These are phyloP conservation scores for Tetheella fluctuosa DNA, from an alignment of 2,888 invertebrate species.

Conservation along the genomic window DNA sequence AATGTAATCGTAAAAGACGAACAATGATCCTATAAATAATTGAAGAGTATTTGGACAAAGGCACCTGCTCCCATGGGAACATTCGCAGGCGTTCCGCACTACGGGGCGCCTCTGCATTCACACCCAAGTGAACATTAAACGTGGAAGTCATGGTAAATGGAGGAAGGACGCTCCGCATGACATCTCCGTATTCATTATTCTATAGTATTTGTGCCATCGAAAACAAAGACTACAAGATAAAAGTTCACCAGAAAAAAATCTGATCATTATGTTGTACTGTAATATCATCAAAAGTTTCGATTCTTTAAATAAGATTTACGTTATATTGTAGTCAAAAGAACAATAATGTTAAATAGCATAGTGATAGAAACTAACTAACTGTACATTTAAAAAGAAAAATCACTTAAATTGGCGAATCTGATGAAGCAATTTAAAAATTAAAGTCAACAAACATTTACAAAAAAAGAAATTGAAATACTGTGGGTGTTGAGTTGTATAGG, in stretches of 20 bases:
- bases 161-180: constrained; percentile 11
- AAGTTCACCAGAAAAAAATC: not conserved
- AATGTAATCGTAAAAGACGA: constrained; percentile 47
- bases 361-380: constrained; percentile 1
- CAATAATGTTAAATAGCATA: not conserved
- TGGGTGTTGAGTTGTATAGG: not conserved
- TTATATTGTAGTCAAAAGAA: too few species aligned
- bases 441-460: not conserved
- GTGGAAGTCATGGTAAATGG: constrained; percentile 21
- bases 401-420: constrained; percentile 7
- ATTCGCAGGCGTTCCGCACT: constrained; percentile 63
- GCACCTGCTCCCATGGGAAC: constrained; percentile 72
- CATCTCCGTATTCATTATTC: constrained; percentile 3
- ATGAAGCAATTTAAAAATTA: constrained; percentile 9
- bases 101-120: constrained; percentile 37
- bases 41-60: constrained; percentile 55
- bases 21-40: constrained; percentile 65
- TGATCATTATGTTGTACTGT: too few species aligned
- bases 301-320: too few species aligned
- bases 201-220: not conserved
- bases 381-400: constrained; percentile 1
- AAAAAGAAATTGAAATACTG: not conserved
- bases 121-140: constrained; percentile 25
- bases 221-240: not conserved
- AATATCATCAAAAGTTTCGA: too few species aligned